phyloP scores from a whole-genome alignment of 2,888 invertebrate species.

The Conus canariensis region DNA sequence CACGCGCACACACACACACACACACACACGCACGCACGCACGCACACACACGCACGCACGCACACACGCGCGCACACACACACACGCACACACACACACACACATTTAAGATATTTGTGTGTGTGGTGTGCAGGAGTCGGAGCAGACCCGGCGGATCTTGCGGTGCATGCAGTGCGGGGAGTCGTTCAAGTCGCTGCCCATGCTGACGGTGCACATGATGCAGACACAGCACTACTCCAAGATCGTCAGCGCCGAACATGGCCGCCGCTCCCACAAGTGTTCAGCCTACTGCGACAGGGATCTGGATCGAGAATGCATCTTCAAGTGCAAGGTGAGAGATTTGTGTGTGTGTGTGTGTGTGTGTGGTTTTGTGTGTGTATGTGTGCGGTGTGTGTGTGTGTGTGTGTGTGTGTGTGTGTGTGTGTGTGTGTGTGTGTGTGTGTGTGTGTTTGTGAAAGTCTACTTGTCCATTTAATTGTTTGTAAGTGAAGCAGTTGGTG shows the following conservation, averaged over 20 bases:
- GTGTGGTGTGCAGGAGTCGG: conserved; percentile 80
- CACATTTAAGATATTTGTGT: not conserved
- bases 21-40: no score
- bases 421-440: no score
- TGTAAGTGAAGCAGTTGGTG: no score
- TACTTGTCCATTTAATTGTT: no score
- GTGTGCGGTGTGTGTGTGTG: no score
- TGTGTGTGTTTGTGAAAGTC: no score
- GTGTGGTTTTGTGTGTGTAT: no score
- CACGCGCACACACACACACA: not conserved
- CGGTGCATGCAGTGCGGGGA: conserved; percentile 99
- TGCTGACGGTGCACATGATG: conserved; percentile 99
- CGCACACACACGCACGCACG: no score
- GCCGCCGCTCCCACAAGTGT: conserved; percentile 72
- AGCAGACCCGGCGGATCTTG: conserved; percentile 96
- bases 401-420: no score
- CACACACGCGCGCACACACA: no score
- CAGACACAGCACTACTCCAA: conserved; percentile 99
- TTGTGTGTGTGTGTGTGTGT: no score
- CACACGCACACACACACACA: no score
- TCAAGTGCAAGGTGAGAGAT: conserved; percentile 91
- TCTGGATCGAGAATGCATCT: conserved; percentile 81
- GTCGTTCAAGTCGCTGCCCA: conserved; percentile 96
- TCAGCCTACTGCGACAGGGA: conserved; percentile 74
- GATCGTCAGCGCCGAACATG: conserved; percentile 87